Percentiles rank a stretch among this genome's conserved stretches.
phyloP scores from a whole-genome alignment of 2,888 invertebrate species.

The Acanthosepion pharaonis region DNA sequence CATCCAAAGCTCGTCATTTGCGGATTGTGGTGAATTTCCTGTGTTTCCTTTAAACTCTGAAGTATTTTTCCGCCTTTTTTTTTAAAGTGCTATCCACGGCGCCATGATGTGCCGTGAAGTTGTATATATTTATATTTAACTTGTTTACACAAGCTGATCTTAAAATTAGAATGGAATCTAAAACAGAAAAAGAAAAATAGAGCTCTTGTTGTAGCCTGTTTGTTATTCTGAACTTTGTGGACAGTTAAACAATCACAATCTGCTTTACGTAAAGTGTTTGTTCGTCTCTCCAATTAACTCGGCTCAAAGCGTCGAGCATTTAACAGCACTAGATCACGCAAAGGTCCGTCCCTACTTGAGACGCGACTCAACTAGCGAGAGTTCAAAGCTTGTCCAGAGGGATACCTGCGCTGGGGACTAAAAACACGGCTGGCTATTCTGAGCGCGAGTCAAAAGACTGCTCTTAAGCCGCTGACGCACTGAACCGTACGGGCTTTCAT shows the following conservation, averaged over 20 bases:
- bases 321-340: neutral
- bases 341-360: slow-evolving; percentile 33
- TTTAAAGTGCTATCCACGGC: neutral
- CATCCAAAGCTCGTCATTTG: neutral
- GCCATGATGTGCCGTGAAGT: neutral
- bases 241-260: slow-evolving; percentile 33
- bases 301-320: neutral
- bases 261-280: neutral
- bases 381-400: neutral
- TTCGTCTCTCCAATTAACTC: slow-evolving; percentile 20
- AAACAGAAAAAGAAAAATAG: neutral
- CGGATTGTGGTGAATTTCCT: neutral
- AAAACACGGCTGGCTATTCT: neutral
- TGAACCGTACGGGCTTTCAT: slow-evolving; percentile 22
- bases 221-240: slow-evolving; percentile 12
- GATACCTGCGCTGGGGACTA: neutral
- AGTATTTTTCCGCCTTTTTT: neutral
- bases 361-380: neutral
- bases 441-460: neutral
- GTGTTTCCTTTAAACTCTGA: neutral
- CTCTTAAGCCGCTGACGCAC: slow-evolving; percentile 15
- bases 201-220: neutral
- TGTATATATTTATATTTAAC: slow-evolving; percentile 13
- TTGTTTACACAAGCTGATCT: neutral
- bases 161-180: neutral